Evolutionary conservation across 1,140 invertebrate species (phyloP), one percentile per base, ranked within the genome.

Genomic region (Drosophila nigrodunni): DNA sequence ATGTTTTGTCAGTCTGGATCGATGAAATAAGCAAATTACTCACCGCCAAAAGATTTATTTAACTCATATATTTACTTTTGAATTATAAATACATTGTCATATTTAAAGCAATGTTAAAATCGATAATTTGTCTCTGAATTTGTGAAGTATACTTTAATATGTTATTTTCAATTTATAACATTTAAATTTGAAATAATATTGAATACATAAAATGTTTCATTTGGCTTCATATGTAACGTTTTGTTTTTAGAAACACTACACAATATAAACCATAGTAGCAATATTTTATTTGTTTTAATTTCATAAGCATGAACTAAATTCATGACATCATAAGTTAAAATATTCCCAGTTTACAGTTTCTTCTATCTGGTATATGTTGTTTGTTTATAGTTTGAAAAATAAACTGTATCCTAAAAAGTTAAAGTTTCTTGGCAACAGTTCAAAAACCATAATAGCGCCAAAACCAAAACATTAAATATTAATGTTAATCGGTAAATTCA

Each of bases 341-440:
- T 55, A 64, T 3, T 25, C 37, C 39, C 8, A 34, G 2, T 39
- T 30, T 8, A 49, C 46, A 37, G 39, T 13, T n/a, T 44, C 4
- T 30, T 30, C 25, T 30, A 30, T 30, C 25, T 30, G 25, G 25
- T 30, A 5, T 2, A 30, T 5, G 25, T 34, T 54, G 39, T 49
- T 61, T 62, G 66, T 69, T 74, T 62, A 57, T 15, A 57, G 9
- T 58, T 41, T 43, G 7, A 13, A 47, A n/a, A 69, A 57, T 35
- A 50, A 66, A 70, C 58, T 78, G 61, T 57, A 74, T 77, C 62
- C 41, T 21, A 74, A 61, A 71, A 50, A 74, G 74, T 82, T 75
- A 66, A 54, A 52, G 39, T 78, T 82, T 82, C 46, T 88, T 86
- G 83, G 79, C 82, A 86, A 54, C 67, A 73, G 57, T 37, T 65